These are phyloP conservation scores for Pachycephus smyrnensis DNA, from an alignment of 2,888 invertebrate genomes.

Conservation along the genomic window DNA sequence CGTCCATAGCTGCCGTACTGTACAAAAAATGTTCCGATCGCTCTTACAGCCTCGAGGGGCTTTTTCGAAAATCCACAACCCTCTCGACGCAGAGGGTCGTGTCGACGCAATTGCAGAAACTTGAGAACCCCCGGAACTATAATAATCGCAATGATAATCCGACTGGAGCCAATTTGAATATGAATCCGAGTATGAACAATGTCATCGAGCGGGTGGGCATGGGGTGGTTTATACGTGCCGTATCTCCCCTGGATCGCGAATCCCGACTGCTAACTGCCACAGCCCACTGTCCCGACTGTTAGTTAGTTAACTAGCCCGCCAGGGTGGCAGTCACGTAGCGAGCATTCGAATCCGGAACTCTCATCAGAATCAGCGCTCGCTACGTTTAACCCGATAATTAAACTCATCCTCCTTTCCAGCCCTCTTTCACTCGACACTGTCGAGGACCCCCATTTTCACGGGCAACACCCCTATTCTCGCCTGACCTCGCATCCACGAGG, in stretches of 20 bases:
- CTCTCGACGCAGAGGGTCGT: not conserved
- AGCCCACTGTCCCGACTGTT: constrained; percentile 60
- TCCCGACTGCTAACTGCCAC: constrained; percentile 49
- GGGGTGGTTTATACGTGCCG: constrained; percentile 59
- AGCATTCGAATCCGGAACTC: constrained; percentile 65
- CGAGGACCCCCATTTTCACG: constrained; percentile 9
- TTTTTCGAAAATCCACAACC: not conserved
- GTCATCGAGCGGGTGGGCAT: constrained; percentile 52
- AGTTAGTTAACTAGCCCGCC: constrained; percentile 65
- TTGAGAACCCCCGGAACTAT: constrained; percentile 45
- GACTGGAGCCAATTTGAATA: constrained; percentile 62
- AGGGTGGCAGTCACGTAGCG: constrained; percentile 64
- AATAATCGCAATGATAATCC: constrained; percentile 61
- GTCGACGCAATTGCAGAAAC: not conserved
- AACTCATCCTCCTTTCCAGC: constrained; percentile 47
- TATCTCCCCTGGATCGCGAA: constrained; percentile 62
- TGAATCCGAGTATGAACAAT: constrained; percentile 66
- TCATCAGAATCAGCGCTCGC: constrained; percentile 66
- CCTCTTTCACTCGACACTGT: constrained; percentile 10
- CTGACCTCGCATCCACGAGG: constrained; percentile 48
- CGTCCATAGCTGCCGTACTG: not conserved
- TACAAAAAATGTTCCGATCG: not conserved
- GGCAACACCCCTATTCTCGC: constrained; percentile 24
- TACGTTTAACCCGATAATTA: constrained; percentile 67
- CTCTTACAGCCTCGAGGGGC: not conserved